These are phyloP conservation scores for Alaudala cheleensis DNA, from an alignment of 2,113 vertebrate species.

Conservation along the genomic window DNA sequence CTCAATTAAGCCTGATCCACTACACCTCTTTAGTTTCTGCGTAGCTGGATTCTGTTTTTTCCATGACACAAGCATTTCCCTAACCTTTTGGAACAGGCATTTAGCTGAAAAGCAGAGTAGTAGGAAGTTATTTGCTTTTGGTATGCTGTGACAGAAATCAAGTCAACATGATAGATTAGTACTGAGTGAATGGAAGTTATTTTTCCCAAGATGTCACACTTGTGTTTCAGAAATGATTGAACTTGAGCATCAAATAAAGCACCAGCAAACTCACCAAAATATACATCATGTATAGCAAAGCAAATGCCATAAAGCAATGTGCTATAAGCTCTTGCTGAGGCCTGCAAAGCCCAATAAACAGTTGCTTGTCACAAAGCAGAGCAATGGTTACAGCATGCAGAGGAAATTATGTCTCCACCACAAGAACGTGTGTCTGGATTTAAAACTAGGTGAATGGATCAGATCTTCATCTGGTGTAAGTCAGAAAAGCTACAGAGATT, in stretches of 20 bases:
- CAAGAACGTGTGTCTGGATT: not conserved
- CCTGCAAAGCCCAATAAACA: not conserved
- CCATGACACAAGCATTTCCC: slow-evolving; percentile 38
- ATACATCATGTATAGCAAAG: not conserved
- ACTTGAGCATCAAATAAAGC: not conserved
- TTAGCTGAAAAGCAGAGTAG: not conserved
- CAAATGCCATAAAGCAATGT: not conserved
- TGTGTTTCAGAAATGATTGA: slow-evolving; percentile 24
- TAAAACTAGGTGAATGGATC: slow-evolving; percentile 41
- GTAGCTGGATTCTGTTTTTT: slow-evolving; percentile 21
- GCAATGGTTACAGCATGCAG: not conserved
- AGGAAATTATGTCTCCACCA: slow-evolving; percentile 1
- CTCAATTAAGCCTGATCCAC: slow-evolving; percentile 41
- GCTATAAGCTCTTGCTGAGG: not conserved
- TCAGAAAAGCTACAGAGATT: slow-evolving; percentile 25
- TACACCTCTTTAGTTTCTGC: slow-evolving; percentile 40
- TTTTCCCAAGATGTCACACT: slow-evolving; percentile 24
- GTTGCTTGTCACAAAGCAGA: not conserved
- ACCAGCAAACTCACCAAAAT: not conserved
- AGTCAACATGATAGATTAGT: slow-evolving; percentile 30
- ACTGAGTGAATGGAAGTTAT: slow-evolving; percentile 7
- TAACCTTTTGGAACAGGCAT: slow-evolving; percentile 30
- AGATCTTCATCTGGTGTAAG: not conserved
- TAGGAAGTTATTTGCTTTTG: slow-evolving; percentile 43
- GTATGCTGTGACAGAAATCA: not conserved